Conservation (phyloP, 2,888 invertebrate genomes). For the Drosophila quinaria region DNA sequence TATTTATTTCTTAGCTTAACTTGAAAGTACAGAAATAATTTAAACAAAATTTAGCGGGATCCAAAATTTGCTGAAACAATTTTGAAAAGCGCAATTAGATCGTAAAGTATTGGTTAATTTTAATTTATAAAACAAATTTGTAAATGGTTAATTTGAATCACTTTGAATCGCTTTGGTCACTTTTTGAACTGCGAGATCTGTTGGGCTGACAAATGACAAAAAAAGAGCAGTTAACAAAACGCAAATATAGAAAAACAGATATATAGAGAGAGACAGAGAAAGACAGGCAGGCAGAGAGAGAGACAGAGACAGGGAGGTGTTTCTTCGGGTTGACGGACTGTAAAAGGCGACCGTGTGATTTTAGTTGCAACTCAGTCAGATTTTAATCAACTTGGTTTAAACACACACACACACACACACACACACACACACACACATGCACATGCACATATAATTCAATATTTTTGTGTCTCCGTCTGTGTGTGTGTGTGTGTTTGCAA, state of each 20-base stretch:
- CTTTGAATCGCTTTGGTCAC: constrained; percentile 18
- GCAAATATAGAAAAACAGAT: background rate
- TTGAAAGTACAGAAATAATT: no score
- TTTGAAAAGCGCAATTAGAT: no score
- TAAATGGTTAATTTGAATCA: no score
- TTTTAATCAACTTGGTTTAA: constrained; percentile 59
- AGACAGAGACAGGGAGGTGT: background rate
- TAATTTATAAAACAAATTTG: no score
- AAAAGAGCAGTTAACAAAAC: constrained; percentile 40
- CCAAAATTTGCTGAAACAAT: no score
- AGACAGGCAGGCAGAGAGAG: background rate
- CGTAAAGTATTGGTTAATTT: no score
- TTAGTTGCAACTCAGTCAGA: constrained; percentile 7
- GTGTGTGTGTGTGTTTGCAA: constrained; percentile 17
- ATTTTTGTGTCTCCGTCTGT: background rate
- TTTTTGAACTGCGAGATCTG: constrained; percentile 14
- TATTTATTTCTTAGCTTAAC: no score
- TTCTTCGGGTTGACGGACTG: constrained; percentile 14
- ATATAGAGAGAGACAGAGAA: background rate
- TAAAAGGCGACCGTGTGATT: background rate
- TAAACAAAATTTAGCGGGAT: no score
- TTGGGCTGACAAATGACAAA: constrained; percentile 15
- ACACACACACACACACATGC: constrained; percentile 30
- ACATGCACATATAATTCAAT: constrained; percentile 30
- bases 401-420: constrained; percentile 28